phyloP scores from a whole-genome alignment of 2,113 vertebrate genomes.

The Gulo gulo region DNA sequence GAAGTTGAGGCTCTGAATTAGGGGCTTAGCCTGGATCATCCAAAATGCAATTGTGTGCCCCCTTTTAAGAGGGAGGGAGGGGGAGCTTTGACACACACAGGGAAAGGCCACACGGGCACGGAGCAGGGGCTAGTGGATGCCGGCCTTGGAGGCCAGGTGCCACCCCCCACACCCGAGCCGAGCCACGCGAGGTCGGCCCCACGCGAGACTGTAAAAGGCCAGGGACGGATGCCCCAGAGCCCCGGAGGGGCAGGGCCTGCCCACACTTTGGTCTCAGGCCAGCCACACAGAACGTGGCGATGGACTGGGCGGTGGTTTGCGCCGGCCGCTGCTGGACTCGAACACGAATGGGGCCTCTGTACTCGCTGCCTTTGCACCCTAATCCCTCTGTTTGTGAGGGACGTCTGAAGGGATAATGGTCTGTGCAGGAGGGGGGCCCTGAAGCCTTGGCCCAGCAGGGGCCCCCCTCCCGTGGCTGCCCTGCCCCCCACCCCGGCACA shows the following conservation, averaged over 20 bases:
- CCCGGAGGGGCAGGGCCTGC: rapidly evolving
- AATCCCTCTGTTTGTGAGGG: not conserved
- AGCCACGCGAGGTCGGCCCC: rapidly evolving
- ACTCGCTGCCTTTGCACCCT: not conserved
- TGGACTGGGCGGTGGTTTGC: not conserved
- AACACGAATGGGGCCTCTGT: not conserved
- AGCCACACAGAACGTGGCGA: not conserved
- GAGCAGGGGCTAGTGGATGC: rapidly evolving
- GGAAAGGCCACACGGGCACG: rapidly evolving
- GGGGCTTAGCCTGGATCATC: rapidly evolving
- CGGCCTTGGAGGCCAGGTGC: rapidly evolving
- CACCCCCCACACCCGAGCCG: too few species aligned
- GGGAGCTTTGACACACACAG: rapidly evolving
- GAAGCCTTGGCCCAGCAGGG: not conserved
- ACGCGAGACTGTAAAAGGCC: not conserved
- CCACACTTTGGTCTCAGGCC: not conserved
- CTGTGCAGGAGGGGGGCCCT: not conserved
- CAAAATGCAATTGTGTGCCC: rapidly evolving
- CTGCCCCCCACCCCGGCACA: not conserved
- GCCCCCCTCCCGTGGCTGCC: not conserved
- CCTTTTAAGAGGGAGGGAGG: not conserved
- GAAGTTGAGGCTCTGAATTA: not conserved
- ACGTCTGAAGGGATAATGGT: not conserved
- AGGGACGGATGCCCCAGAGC: not conserved
- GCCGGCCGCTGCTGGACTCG: not conserved